These are phyloP conservation scores for Falco biarmicus DNA, from an alignment of 2,797 vertebrate genomes.

Conservation along the genomic window DNA sequence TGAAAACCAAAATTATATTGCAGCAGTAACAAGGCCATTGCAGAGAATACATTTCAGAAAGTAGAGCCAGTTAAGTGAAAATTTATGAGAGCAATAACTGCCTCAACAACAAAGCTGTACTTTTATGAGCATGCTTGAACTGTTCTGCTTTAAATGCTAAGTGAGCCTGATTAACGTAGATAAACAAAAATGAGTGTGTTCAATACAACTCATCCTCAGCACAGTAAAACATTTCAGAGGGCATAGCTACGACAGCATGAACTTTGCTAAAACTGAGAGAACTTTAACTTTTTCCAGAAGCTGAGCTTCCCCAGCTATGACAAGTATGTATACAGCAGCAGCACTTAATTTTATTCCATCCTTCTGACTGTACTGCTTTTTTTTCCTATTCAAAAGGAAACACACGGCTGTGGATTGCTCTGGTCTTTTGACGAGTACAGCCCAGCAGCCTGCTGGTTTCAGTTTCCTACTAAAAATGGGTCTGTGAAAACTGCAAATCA, in stretches of 20 bases:
- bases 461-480: neutral
- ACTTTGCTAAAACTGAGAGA: neutral
- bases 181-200: neutral
- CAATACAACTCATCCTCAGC: neutral
- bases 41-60: neutral
- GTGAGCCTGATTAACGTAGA: neutral
- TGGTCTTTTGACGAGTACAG: neutral
- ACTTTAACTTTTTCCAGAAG: neutral
- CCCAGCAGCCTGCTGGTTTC: neutral
- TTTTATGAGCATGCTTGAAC: neutral
- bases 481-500: neutral
- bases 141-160: slow-evolving; percentile 7
- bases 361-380: neutral
- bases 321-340: neutral
- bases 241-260: neutral
- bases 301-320: neutral
- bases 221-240: neutral
- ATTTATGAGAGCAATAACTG: neutral
- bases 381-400: neutral
- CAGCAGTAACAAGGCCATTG: neutral
- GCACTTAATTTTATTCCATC: neutral
- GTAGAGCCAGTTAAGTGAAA: neutral
- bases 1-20: neutral
- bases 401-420: neutral
- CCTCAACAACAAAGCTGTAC: neutral